Base-by-base conservation (phyloP, 2,113 vertebrate genomes). In the Macrotus californicus region DNA sequence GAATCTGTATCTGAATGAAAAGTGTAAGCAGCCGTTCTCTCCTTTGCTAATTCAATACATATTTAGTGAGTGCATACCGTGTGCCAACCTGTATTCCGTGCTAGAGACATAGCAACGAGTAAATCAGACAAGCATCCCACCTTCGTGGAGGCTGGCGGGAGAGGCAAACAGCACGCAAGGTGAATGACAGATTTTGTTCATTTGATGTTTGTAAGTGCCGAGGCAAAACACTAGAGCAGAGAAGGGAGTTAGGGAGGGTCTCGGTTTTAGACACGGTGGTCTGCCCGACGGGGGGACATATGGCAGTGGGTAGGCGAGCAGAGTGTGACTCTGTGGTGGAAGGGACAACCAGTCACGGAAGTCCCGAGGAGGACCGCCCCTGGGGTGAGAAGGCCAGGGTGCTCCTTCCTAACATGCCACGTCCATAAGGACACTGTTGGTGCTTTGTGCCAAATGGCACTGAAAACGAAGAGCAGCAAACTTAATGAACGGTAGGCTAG, bases 401-500 rank as follows among this genome's bases (percentile, higher is more conserved):
- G 46, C 5, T 18, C 39, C 56, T 89, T 89, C 34, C 19, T 24
- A 66, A 66, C 72, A 66, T 56, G 36, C 84, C 41, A 21, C 4
- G 0, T 31, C 14, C 29, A 34, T 18, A 77, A 34, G 86, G 36
- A 85, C 73, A 14, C 54, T 21, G 2, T 43, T 73, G 64, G 39
- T 18, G 31, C 0, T 0, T 50, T n/a, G 43, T 66, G 46, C 43
- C 36, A 46, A 39, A 8, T 14, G 11, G 6, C 1, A 3, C 3
- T 56, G 26, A 19, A 31, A 41, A 77, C 24, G 61, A n/a, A 41
- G 24, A 59, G n/a, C 21, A 87, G n/a, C 36, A 43, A n/a, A 34
- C 34, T 34, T 39, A 52, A 46, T 81, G 43, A 50, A 52, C 26
- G 26, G 34, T 36, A 69, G 26, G 15, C 16, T 56, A 56, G 76